Base-by-base conservation (phyloP, 2,888 invertebrate genomes). In the Nomada fabriciana region DNA sequence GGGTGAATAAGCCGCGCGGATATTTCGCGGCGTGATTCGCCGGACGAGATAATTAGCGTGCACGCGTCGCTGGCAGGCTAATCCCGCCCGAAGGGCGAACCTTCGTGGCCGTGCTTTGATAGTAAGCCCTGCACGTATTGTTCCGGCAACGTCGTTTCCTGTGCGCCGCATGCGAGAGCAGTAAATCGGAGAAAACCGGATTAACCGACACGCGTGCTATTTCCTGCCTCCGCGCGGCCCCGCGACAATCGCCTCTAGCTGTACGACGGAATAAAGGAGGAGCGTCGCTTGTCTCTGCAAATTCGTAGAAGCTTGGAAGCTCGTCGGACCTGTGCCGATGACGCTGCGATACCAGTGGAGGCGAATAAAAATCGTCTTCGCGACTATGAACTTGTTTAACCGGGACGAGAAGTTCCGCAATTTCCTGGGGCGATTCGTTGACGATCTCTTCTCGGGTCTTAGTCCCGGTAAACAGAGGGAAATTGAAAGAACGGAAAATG, bases 151-250 rank as follows among this genome's bases (percentile, higher is more conserved):
- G 68, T 25, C 23, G 80, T 52, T 68, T 60, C 43, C 65, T 72
- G 68, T 72, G 80, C 53, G 59, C 52, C 72, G 80, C 76, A 80
- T 76, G 69, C 80, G 63, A 60, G 76, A 72, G 55, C 63, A 76
- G 82, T 82, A 80, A 82, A 82, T 82, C 73, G 76, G 72, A 63
- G 82, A 68, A 82, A 82, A 82, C 80, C 76, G 73, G 76, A 82
- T 82, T 82, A 82, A 73, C 82, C 76, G 67, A 76, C 72, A 70
- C 73, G 59, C 18, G 43, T 43, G 20, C 43, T 15, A 63, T 50
- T 57, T 53, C 53, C 42, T 29, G 29, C 36, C n/a, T 42, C 18
- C 55, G 25, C 5, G 10, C 50, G 42, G 10, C 36, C 2, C 29
- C 4, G 18, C n/a, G 20, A 67, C 73, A 23, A 61, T 61, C 53